These are phyloP conservation scores for Hassar affinis DNA, from an alignment of 2,113 vertebrate species.

Conservation along the genomic window DNA sequence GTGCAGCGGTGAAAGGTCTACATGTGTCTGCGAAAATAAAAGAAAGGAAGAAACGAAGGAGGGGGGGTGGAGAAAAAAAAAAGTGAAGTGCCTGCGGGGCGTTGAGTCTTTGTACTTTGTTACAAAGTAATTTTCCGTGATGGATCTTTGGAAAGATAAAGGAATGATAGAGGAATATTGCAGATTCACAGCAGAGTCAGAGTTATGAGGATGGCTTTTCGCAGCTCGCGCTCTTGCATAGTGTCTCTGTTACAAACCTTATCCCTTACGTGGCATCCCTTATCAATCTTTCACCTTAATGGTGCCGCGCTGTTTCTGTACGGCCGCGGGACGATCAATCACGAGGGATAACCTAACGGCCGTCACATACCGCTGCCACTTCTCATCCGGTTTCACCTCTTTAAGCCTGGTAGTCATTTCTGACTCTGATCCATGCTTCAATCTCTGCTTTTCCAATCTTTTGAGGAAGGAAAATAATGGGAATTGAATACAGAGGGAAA, in stretches of 20 bases:
- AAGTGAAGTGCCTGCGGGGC: slow-evolving; percentile 21
- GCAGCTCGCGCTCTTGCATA: not conserved
- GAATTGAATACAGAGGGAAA: not conserved
- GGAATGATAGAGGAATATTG: slow-evolving; percentile 43
- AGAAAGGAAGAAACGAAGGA: slow-evolving; percentile 6
- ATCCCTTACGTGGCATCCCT: slow-evolving; percentile 24
- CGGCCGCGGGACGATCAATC: slow-evolving; percentile 40
- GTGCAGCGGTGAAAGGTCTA: slow-evolving; percentile 9
- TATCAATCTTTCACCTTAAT: slow-evolving; percentile 52
- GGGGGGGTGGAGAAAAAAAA: not conserved
- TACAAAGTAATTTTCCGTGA: slow-evolving; percentile 43
- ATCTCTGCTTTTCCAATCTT: not conserved
- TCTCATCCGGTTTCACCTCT: slow-evolving; percentile 43
- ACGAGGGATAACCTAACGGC: slow-evolving; percentile 38
- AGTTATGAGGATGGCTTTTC: slow-evolving; percentile 31
- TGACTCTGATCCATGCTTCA: not conserved
- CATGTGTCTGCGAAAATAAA: not conserved
- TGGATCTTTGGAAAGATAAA: slow-evolving; percentile 48
- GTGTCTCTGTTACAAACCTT: slow-evolving; percentile 38
- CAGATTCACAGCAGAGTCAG: slow-evolving; percentile 14
- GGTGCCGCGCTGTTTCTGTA: slow-evolving; percentile 34
- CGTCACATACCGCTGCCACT: slow-evolving; percentile 45
- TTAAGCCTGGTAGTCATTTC: slow-evolving; percentile 36
- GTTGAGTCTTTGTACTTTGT: slow-evolving; percentile 36
- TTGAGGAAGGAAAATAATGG: not conserved